Conservation (phyloP, 2,888 invertebrate genomes). For the Brenthis daphne region DNA sequence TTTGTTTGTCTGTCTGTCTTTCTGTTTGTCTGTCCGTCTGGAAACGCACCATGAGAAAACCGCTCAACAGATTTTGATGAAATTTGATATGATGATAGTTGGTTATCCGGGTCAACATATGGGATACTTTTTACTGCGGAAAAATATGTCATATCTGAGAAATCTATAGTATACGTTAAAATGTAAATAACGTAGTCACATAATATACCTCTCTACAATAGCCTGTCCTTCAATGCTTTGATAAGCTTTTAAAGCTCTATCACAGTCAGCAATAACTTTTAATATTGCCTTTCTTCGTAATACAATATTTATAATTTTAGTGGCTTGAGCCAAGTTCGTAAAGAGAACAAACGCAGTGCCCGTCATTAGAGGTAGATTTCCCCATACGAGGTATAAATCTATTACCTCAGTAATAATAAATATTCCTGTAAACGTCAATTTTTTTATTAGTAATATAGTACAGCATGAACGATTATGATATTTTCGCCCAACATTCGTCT, state of each 20-base stretch:
- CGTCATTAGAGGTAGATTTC: conserved; percentile 72
- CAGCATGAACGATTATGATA: neutral
- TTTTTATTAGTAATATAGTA: neutral
- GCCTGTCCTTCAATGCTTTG: conserved; percentile 47
- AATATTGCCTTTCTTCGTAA: conserved; percentile 51
- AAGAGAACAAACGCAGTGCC: conserved; percentile 69
- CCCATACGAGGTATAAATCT: conserved; percentile 74
- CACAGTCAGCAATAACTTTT: conserved; percentile 52
- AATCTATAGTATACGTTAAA: no score
- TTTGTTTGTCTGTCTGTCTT: no score
- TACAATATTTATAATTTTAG: conserved; percentile 65
- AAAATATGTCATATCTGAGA: no score
- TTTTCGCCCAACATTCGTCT: neutral
- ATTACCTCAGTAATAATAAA: conserved; percentile 73
- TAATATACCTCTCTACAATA: conserved; percentile 60
- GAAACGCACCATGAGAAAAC: no score
- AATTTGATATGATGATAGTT: no score
- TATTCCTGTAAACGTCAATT: conserved; percentile 50
- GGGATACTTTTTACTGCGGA: no score
- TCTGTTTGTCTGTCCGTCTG: no score
- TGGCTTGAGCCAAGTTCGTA: conserved; percentile 70
- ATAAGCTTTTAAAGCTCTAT: conserved; percentile 49
- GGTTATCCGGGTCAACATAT: no score
- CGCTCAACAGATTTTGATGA: no score
- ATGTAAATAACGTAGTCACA: neutral